Base-by-base conservation (phyloP, 2,797 vertebrate species). In the Lacerta viridis region DNA sequence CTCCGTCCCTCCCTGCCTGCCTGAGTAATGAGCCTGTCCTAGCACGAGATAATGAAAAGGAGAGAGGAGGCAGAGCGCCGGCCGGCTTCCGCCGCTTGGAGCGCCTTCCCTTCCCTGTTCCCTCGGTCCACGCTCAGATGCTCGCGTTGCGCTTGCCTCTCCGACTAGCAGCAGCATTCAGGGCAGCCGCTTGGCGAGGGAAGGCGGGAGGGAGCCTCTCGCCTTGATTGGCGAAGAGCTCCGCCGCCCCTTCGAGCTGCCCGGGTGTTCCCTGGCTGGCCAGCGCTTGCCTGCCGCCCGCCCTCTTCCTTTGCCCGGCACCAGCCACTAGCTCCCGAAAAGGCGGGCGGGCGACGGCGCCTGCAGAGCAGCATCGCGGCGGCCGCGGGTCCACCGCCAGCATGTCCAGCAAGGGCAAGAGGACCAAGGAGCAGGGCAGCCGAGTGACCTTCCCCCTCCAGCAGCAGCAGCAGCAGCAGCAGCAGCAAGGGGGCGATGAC, bases 321-420 rank as follows among this genome's bases (percentile, higher is more conserved):
- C 13, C 11, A 36, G 72, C 33, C 3, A 18, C 18, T 23, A 64
- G 17, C 61, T 18, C 17, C 64, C 15, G 9, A 15, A 78, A 64
- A 20, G 72, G 27, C 11, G 23, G 71, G 15, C 6, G 39, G 41
- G 13, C 88, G 90, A 78, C 13, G 90, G 92, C 84, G 76, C 89
- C 82, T 39, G 71, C 61, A 77, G 66, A 85, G 71, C 84, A 29
- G 91, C 81, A 41, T 79, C 77, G 71, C 81, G 72, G 36, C 25
- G 64, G 72, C n/a, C 15, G 10, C 27, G 66, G 86, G 15, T 11
- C n/a, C 69, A 13, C 29, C 29, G 29, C 33, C 18, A 92, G 90
- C 93, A 97, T 96, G 97, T 97, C 97, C 87, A 91, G 94, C 94
- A 96, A 96, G 93, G 92, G 94, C 95, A 93, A 93, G 92, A 95